A percentile compares a stretch with the other conserved stretches of the same genome.
These are phyloP conservation scores for Drosophila subobscura DNA, from an alignment of 1,140 invertebrate genomes.

Conservation along the genomic window DNA sequence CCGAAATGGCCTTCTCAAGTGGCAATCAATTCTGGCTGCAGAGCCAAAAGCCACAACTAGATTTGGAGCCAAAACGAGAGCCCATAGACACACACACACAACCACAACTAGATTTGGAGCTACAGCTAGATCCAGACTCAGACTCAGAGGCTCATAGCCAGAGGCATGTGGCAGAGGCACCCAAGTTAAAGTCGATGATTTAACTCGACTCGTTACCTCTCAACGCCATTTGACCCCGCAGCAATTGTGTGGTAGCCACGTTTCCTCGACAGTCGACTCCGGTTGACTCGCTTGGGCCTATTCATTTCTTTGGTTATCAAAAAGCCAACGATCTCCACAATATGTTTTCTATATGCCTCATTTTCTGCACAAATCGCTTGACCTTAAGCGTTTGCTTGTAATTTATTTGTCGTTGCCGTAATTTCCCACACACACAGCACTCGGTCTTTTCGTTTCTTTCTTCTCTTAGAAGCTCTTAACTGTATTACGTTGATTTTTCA, in stretches of 20 bases:
- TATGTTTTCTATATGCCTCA: conserved; percentile 81
- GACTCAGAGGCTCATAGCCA: conserved; percentile 12
- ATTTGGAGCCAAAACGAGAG: conserved; percentile 15
- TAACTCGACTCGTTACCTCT: conserved; percentile 71
- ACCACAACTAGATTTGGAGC: background rate
- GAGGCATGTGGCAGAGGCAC: conserved; percentile 53
- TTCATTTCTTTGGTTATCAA: conserved; percentile 75
- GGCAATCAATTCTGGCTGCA: conserved; percentile 69
- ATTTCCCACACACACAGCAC: conserved; percentile 57
- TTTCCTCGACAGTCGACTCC: conserved; percentile 50
- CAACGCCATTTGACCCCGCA: conserved; percentile 76
- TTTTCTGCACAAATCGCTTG: conserved; percentile 79
- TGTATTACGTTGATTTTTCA: conserved; percentile 68
- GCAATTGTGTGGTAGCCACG: conserved; percentile 66
- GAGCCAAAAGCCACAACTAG: background rate
- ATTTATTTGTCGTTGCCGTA: conserved; percentile 78
- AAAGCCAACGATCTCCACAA: conserved; percentile 60
- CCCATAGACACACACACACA: background rate
- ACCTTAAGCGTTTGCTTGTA: conserved; percentile 77
- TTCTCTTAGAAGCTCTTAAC: conserved; percentile 66
- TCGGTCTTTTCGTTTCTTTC: conserved; percentile 30
- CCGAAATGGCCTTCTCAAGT: conserved; percentile 72
- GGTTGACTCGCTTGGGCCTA: conserved; percentile 32
- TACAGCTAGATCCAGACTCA: conserved; percentile 6
- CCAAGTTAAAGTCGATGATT: conserved; percentile 56